Evolutionary conservation across 2,113 vertebrate species (phyloP).

Genomic region (Neotoma lepida): DNA sequence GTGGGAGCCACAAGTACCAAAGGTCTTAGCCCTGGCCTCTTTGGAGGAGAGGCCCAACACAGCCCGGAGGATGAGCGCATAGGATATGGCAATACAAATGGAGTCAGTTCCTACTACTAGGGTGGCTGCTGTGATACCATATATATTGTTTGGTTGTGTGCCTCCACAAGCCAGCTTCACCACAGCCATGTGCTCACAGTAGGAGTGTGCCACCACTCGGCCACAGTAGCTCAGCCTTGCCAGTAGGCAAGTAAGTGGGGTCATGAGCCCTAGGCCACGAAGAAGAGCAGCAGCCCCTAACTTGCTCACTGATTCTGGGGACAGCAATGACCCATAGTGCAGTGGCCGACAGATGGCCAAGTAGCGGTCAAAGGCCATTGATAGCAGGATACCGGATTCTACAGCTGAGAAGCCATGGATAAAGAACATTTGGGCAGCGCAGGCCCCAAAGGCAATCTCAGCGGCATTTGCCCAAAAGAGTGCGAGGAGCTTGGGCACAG

Average conservation of each 20-base stretch:
- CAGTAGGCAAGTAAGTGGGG: conserved; percentile 77
- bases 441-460: conserved; percentile 75
- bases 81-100: conserved; percentile 76
- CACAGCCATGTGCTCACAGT: conserved; percentile 82
- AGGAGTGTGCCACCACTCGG: conserved; percentile 77
- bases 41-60: conserved; percentile 75
- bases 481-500: conserved; percentile 76
- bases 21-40: conserved; percentile 76
- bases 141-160: conserved; percentile 72
- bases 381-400: conserved; percentile 78
- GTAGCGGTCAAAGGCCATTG: conserved; percentile 79
- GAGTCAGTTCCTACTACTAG: conserved; percentile 78
- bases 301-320: conserved; percentile 65
- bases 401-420: conserved; percentile 80
- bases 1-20: conserved; percentile 80
- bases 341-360: conserved; percentile 78
- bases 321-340: conserved; percentile 67
- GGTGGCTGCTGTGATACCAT: conserved; percentile 75
- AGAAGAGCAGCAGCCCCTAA: conserved; percentile 68
- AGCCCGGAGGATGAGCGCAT: conserved; percentile 72
- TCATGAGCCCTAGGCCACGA: conserved; percentile 78
- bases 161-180: conserved; percentile 78
- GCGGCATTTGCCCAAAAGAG: conserved; percentile 76
- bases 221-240: conserved; percentile 71
- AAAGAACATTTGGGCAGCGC: conserved; percentile 80